Conservation (phyloP, 2,797 vertebrate genomes). For the Rachycentron canadum region DNA sequence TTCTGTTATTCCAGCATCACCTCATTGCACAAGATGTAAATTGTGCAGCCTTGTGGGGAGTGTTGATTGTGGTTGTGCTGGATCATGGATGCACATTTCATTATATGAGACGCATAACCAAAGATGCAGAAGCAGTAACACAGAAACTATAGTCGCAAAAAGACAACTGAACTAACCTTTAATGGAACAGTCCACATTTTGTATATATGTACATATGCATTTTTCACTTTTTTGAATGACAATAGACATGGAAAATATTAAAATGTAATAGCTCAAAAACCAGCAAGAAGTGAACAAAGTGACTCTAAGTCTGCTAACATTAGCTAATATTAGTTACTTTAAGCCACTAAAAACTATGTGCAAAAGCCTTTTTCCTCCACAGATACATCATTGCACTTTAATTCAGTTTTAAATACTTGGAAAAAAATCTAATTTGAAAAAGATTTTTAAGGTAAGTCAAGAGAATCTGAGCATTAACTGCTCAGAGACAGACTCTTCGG, state of each 20-base stretch:
- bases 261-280: too few species aligned
- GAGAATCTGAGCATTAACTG: slow-evolving; percentile 44
- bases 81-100: slow-evolving; percentile 33
- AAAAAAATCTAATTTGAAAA: slow-evolving; percentile 1
- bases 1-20: slow-evolving; percentile 61
- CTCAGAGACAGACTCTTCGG: slow-evolving; percentile 45
- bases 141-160: not conserved
- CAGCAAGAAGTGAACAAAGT: not conserved
- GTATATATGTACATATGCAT: not conserved
- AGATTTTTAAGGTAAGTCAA: slow-evolving; percentile 9
- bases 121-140: not conserved
- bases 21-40: slow-evolving; percentile 48
- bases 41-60: slow-evolving; percentile 43
- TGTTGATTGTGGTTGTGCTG: slow-evolving; percentile 47
- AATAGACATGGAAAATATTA: too few species aligned
- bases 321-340: not conserved
- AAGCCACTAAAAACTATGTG: too few species aligned
- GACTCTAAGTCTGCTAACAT: not conserved
- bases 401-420: not conserved
- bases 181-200: not conserved
- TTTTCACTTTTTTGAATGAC: not conserved
- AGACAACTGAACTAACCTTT: not conserved
- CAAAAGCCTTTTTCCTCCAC: too few species aligned
- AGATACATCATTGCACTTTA: not conserved
- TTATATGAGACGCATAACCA: slow-evolving; percentile 16